A percentile compares a stretch with the other conserved stretches of the same genome.
Evolutionary conservation across 1,140 invertebrate genomes (phyloP).

Genomic region (Acyrthosiphon pisum): DNA sequence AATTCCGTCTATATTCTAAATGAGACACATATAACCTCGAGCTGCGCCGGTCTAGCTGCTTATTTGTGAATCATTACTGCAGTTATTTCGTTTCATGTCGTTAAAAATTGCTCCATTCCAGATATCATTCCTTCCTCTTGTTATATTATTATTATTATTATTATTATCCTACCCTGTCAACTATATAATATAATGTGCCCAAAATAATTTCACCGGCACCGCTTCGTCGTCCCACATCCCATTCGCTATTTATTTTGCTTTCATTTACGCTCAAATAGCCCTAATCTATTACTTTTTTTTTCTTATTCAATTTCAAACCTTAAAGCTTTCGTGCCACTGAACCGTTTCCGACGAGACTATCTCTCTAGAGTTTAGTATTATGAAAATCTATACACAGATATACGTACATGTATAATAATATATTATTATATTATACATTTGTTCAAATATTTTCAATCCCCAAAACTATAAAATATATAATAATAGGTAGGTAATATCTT

Average conservation of each 20-base stretch:
- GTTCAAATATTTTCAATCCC: background rate
- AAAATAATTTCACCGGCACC: background rate
- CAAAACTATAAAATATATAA: conserved; percentile 1
- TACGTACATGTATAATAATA: background rate
- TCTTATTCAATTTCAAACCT: background rate
- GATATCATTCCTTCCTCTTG: background rate
- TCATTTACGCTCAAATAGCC: background rate
- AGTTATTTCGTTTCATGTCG: background rate
- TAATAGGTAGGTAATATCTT: background rate
- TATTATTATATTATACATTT: conserved; percentile 20
- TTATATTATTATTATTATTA: background rate
- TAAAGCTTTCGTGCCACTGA: background rate
- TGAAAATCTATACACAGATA: background rate
- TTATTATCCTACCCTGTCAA: background rate
- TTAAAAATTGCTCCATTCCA: background rate
- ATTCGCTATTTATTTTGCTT: background rate
- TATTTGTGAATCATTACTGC: background rate
- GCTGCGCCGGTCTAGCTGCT: background rate
- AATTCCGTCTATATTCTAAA: background rate
- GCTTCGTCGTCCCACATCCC: background rate
- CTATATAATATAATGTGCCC: background rate
- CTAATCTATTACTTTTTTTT: background rate
- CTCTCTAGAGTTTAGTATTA: background rate
- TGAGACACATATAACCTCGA: background rate
- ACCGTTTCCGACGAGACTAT: background rate